These are phyloP conservation scores for Dromiciops gliroides DNA, from an alignment of 2,113 vertebrate species.

Conservation along the genomic window DNA sequence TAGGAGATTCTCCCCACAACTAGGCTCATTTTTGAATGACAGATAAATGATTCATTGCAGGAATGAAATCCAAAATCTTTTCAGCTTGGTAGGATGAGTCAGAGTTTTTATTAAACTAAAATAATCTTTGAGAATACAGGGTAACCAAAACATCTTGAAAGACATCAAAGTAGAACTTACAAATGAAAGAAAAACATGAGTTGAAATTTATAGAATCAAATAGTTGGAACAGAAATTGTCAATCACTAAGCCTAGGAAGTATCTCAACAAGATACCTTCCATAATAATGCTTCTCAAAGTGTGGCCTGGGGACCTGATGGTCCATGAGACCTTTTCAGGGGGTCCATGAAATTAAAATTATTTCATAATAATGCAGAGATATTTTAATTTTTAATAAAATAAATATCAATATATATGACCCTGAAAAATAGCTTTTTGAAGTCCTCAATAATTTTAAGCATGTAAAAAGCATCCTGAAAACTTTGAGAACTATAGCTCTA, in stretches of 20 bases:
- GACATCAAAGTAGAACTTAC: too few relatives aligned
- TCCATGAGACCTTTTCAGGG: neutral
- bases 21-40: neutral
- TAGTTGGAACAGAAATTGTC: neutral
- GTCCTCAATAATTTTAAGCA: neutral
- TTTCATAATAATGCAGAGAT: neutral
- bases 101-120: too few relatives aligned
- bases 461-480: neutral
- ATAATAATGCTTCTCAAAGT: neutral
- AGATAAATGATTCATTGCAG: neutral
- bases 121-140: neutral
- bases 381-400: neutral
- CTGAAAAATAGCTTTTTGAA: neutral
- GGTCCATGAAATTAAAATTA: neutral
- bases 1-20: neutral
- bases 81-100: neutral
- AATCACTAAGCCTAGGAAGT: neutral
- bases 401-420: neutral
- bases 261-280: neutral
- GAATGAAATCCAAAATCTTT: neutral
- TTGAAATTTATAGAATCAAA: neutral
- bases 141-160: neutral
- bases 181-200: neutral
- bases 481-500: neutral
- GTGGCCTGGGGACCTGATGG: neutral